These are phyloP conservation scores for Loxodonta africana DNA, from an alignment of 2,113 vertebrate genomes.

Conservation along the genomic window DNA sequence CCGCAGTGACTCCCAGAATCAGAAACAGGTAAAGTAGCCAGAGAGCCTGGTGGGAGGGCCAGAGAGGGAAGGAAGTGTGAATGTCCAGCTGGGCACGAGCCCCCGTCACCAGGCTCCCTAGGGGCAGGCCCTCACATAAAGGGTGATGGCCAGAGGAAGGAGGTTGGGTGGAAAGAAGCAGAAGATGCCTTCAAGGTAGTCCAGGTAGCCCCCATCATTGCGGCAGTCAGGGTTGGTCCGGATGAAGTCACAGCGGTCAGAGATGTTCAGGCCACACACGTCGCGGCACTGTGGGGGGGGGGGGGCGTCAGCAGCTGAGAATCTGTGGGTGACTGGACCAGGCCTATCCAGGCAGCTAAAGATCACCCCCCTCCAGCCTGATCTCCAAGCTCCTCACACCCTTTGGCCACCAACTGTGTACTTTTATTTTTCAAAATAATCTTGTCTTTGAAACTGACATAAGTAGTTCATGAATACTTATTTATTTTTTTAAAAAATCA, in stretches of 20 bases:
- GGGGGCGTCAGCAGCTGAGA: rapidly evolving
- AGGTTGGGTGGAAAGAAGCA: constrained; percentile 91
- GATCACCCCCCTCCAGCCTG: background rate
- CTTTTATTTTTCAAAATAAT: background rate
- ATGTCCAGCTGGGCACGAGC: rapidly evolving
- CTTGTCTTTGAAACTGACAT: background rate
- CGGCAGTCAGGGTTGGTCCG: constrained; percentile 92
- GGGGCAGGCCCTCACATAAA: constrained; percentile 86
- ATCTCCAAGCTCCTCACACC: background rate
- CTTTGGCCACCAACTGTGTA: too few species aligned
- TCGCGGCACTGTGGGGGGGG: constrained; percentile 89
- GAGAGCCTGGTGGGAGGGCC: constrained; percentile 75
- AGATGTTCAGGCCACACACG: constrained; percentile 89
- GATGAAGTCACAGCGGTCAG: constrained; percentile 93
- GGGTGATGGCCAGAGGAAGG: constrained; percentile 91
- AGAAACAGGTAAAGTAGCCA: constrained; percentile 93
- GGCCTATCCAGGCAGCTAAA: background rate
- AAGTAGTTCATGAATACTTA: background rate
- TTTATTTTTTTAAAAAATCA: background rate
- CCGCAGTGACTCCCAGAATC: constrained; percentile 90
- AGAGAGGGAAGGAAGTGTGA: too few species aligned
- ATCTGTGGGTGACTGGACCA: rapidly evolving
- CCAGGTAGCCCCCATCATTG: constrained; percentile 90
- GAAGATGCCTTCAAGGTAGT: constrained; percentile 92
- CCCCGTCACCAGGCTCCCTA: rapidly evolving